Evolutionary conservation across 2,797 vertebrate genomes (phyloP).

Genomic region (Acrocephalus scirpaceus): DNA sequence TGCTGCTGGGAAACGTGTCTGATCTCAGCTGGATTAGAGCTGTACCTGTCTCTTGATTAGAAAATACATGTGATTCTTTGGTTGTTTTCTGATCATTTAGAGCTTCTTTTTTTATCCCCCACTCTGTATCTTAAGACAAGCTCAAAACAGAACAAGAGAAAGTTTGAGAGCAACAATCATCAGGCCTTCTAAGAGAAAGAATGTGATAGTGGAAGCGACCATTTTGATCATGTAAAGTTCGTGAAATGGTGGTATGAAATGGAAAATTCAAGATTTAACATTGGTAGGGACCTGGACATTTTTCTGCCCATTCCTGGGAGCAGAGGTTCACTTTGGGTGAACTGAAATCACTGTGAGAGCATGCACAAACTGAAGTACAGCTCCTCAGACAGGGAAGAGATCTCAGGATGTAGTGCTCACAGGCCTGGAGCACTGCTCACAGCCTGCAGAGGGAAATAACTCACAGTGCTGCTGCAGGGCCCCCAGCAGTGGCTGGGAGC

Average conservation of each 20-base stretch:
- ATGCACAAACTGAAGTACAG: not conserved
- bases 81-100: not conserved
- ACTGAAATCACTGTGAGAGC: not conserved
- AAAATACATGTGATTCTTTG: not conserved
- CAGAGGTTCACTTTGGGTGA: not conserved
- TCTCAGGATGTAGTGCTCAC: not conserved
- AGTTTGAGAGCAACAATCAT: not conserved
- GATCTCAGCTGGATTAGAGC: not conserved
- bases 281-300: not conserved
- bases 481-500: fast-evolving
- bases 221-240: not conserved
- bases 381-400: not conserved
- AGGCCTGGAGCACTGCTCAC: not conserved
- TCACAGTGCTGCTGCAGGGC: not conserved
- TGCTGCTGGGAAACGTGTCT: not conserved
- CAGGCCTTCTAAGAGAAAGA: not conserved
- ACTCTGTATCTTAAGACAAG: not conserved
- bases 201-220: not conserved
- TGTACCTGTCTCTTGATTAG: constrained; percentile 1
- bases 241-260: not conserved
- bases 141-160: not conserved
- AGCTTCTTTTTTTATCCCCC: not conserved
- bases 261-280: not conserved
- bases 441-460: not conserved
- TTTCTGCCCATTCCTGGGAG: not conserved